Evolutionary conservation across 2,888 invertebrate genomes (phyloP).

Genomic region (Exephanes ischioxanthus): DNA sequence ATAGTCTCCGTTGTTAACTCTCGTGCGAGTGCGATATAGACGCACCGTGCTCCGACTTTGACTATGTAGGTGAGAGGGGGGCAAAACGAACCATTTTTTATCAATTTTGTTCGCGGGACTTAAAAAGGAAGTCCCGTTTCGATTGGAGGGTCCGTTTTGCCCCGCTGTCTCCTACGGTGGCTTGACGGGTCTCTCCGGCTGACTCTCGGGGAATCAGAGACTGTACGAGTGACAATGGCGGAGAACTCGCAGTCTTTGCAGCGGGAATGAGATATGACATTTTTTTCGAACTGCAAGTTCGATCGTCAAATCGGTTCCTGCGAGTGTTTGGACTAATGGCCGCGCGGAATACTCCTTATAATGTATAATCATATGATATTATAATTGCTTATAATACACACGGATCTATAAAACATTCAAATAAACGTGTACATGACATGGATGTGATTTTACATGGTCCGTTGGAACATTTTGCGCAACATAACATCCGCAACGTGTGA

Average conservation of each 20-base stretch:
- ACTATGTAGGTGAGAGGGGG: neutral
- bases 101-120: too few relatives aligned
- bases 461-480: slow-evolving; percentile 51
- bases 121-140: too few relatives aligned
- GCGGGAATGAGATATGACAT: neutral
- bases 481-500: slow-evolving; percentile 44
- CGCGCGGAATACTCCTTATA: slow-evolving; percentile 19
- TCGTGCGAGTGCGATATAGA: slow-evolving; percentile 44
- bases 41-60: slow-evolving; percentile 49
- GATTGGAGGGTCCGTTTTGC: too few relatives aligned
- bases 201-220: slow-evolving; percentile 12
- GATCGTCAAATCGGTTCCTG: too few relatives aligned
- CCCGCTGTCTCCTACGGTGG: neutral
- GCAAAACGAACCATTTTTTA: too few relatives aligned
- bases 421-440: neutral
- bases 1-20: slow-evolving; percentile 14
- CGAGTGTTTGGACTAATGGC: neutral
- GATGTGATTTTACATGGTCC: slow-evolving; percentile 14
- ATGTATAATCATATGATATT: neutral
- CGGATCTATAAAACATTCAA: neutral
- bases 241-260: neutral
- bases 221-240: neutral
- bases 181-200: slow-evolving; percentile 6
- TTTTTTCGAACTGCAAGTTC: neutral
- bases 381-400: slow-evolving; percentile 55